These are phyloP conservation scores for Machimus rusticus DNA, from an alignment of 2,888 invertebrate genomes.

Conservation along the genomic window DNA sequence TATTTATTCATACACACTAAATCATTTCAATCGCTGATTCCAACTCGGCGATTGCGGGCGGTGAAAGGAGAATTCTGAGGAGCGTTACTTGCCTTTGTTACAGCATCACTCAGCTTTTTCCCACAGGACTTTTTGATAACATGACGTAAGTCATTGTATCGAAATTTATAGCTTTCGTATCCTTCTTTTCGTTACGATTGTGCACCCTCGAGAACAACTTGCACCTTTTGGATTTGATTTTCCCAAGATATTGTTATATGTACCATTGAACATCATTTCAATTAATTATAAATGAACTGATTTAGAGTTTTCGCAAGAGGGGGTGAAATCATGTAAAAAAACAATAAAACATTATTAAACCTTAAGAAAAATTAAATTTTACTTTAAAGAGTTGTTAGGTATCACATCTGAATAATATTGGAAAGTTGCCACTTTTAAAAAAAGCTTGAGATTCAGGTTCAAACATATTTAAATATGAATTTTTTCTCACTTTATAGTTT, in stretches of 20 bases:
- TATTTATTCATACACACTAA: neutral
- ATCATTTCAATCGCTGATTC: neutral
- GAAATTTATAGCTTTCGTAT: neutral
- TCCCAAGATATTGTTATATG: neutral
- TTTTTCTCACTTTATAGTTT: too few species aligned
- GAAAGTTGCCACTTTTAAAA: too few species aligned
- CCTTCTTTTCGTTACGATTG: neutral
- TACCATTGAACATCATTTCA: neutral
- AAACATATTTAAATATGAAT: too few species aligned
- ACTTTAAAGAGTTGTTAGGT: neutral
- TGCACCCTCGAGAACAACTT: neutral
- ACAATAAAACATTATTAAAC: neutral
- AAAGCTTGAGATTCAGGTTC: too few species aligned
- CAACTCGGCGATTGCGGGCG: neutral
- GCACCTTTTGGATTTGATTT: neutral
- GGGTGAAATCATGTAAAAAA: neutral
- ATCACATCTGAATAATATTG: too few species aligned
- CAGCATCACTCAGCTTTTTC: neutral
- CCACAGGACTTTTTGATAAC: neutral
- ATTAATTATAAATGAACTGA: neutral
- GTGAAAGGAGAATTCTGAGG: neutral
- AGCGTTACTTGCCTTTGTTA: slow-evolving; percentile 6
- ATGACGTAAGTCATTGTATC: neutral
- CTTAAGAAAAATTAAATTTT: neutral
- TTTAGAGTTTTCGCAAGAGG: neutral